Conservation (phyloP, 2,888 invertebrate species). For the Halocaridina rubra region DNA sequence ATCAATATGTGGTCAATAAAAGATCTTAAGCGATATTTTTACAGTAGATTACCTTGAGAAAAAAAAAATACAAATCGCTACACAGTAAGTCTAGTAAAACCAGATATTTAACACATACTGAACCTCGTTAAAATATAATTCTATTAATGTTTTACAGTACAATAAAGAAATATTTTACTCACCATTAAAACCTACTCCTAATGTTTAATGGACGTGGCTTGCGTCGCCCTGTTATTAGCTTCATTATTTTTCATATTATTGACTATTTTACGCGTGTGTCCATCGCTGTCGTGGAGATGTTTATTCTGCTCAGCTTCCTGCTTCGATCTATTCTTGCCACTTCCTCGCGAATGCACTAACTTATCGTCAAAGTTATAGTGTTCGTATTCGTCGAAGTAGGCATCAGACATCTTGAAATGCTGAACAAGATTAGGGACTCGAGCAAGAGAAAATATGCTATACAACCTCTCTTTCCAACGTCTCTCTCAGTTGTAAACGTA, state of each 20-base stretch:
- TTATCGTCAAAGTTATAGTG: slow-evolving; percentile 64
- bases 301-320: slow-evolving; percentile 62
- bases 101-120: slow-evolving; percentile 7
- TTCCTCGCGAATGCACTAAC: slow-evolving; percentile 57
- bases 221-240: slow-evolving; percentile 53
- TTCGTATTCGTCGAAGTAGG: slow-evolving; percentile 62
- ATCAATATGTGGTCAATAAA: no score
- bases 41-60: no score
- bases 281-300: slow-evolving; percentile 42
- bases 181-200: slow-evolving; percentile 1
- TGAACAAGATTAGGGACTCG: not conserved
- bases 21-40: no score
- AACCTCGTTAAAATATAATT: no score
- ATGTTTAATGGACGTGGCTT: slow-evolving; percentile 54
- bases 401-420: slow-evolving; percentile 54
- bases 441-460: not conserved
- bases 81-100: not conserved
- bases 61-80: not conserved
- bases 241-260: slow-evolving; percentile 62
- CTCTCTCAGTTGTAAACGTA: not conserved
- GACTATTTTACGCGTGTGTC: slow-evolving; percentile 62
- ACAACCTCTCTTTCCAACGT: not conserved
- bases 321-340: slow-evolving; percentile 62
- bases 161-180: not conserved
- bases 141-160: no score